phyloP scores from a whole-genome alignment of 2,113 vertebrate species.

The Narcine bancroftii region DNA sequence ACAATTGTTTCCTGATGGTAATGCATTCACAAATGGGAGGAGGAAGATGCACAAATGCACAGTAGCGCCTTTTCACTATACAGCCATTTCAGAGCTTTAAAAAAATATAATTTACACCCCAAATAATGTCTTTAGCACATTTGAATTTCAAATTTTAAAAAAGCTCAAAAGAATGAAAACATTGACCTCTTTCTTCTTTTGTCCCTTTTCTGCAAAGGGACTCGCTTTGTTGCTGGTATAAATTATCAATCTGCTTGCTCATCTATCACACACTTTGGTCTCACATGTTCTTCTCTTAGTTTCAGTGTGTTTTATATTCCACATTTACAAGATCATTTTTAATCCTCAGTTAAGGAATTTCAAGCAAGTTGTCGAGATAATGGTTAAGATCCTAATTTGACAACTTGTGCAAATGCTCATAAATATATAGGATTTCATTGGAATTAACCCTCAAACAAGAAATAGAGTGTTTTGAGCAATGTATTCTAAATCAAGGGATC shows the following conservation, averaged over 20 bases:
- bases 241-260: conserved; percentile 9
- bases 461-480: background rate
- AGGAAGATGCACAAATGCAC: background rate
- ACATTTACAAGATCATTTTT: background rate
- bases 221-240: background rate
- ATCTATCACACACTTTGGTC: background rate
- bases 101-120: background rate
- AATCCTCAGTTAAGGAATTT: background rate
- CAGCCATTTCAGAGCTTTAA: background rate
- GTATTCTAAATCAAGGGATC: background rate
- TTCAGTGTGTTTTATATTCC: background rate
- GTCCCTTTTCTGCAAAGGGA: conserved; percentile 9
- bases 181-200: conserved; percentile 16
- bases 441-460: too few species aligned
- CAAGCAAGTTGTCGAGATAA: background rate
- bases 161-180: conserved; percentile 19
- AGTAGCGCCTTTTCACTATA: background rate
- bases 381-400: background rate
- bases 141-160: conserved; percentile 31
- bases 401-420: background rate
- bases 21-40: background rate
- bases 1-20: background rate
- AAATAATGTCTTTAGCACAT: conserved; percentile 7
- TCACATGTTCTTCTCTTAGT: background rate
- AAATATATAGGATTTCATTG: too few species aligned